Base-by-base conservation (phyloP, 2,888 invertebrate species). In the Himalopsyche kuldschensis region DNA sequence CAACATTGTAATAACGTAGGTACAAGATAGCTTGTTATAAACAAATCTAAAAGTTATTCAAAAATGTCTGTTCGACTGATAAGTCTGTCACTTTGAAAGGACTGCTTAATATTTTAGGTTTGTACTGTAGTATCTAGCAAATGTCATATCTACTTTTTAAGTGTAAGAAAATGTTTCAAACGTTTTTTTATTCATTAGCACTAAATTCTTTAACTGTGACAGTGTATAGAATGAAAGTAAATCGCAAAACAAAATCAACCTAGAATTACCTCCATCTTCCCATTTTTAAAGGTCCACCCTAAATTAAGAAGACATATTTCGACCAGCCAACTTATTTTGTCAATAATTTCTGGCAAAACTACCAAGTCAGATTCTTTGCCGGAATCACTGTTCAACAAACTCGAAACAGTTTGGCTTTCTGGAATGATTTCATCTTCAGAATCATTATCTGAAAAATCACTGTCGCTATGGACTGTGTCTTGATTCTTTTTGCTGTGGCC, bases 261-360 rank as follows among this genome's bases (percentile, higher is more conserved):
- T 11, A 30, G 4, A 11, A 32, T 75, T 76, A 84, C 85, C 82
- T 83, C 82, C 80, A 84, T 80, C 20, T 75, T 30, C 3, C 79
- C 79, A 63, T 84, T 84, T 35, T 88, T 90, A 84, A 90, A 89
- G 69, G 89, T 87, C 90, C 91, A 91, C 10, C 92, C 92, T 88
- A 92, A 88, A 88, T 92, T 92, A 87, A 90, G 91, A 15, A 96
- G 91, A 87, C 95, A 95, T 82, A 92, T 92, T 87, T 93, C 92
- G 79, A 95, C 88, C 81, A 95, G 90, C 94, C 95, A 95, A 20
- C 88, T 90, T 48, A 85, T 80, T 6, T 79, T 83, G 24, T 78
- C 79, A 20, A 80, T 55, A 27, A 31, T 69, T 85, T 84, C 81
- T 46, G 80, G 32, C 75, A 84, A 78, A 80, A 83, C 48, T n/a